phyloP scores from a whole-genome alignment of 53 echinoderm and acorn worm genomes.

The Actinopyga echinites region DNA sequence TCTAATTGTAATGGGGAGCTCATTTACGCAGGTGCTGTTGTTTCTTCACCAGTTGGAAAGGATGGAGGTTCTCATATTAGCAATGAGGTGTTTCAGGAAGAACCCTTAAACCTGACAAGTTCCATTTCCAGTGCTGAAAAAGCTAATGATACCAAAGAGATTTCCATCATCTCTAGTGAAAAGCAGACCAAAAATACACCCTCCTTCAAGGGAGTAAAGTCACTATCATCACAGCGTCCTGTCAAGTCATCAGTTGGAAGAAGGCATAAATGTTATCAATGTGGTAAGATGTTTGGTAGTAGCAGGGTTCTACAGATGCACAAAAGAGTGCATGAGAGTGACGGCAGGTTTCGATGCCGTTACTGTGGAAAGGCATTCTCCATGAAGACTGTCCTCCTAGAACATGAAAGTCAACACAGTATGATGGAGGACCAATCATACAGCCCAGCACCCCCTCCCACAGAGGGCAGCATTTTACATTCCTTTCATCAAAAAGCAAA shows the following conservation, averaged over 20 bases:
- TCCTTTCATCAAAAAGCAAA: constrained; percentile 24
- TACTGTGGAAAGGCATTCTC: constrained; percentile 47
- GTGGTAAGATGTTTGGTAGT: constrained; percentile 36
- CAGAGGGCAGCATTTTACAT: constrained; percentile 32
- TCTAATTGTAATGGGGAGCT: constrained; percentile 28
- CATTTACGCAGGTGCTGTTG: background rate
- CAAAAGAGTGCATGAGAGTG: constrained; percentile 35
- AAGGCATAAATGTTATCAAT: constrained; percentile 42
- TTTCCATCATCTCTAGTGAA: background rate
- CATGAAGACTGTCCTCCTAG: constrained; percentile 25
- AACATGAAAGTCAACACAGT: constrained; percentile 34
- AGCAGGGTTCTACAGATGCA: constrained; percentile 39
- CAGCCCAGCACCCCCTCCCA: background rate
- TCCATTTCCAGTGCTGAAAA: background rate
- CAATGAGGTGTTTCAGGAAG: background rate
- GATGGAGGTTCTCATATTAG: background rate
- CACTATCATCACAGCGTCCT: background rate
- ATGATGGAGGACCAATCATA: constrained; percentile 18
- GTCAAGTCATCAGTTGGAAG: constrained; percentile 1
- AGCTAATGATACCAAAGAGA: background rate
- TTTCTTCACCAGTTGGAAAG: background rate
- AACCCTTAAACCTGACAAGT: background rate
- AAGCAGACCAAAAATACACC: background rate
- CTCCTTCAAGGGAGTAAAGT: background rate
- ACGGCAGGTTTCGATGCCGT: constrained; percentile 23